Evolutionary conservation across 2,888 invertebrate genomes (phyloP), one percentile per base, ranked within the genome.

Genomic region (Acrocyrtus sp.): DNA sequence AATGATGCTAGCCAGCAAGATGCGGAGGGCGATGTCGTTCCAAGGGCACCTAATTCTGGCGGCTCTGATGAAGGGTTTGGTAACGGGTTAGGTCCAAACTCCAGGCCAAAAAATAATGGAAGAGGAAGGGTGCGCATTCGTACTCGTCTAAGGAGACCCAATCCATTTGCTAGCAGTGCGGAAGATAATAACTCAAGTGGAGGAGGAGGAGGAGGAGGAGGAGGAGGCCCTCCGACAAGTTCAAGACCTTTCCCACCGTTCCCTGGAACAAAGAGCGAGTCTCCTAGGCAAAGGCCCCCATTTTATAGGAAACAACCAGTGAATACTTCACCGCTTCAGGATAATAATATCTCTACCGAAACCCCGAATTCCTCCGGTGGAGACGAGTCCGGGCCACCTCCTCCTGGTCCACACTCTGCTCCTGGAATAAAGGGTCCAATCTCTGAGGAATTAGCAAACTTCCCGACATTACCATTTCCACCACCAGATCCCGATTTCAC

Each of bases 21-120:
- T 24, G 54, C 74, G 45, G 75, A 74, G 15, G 41, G n/a, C 45
- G 78, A 78, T 56, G 78, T 65, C 22, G 48, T 58, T 12, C 61
- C 60, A 22, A 58, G 66, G 19, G 43, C 39, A 19, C 47, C 54
- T 6, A 41, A 19, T 12, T n/a, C n/a, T n/a, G n/a, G n/a, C n/a
- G 26, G 34, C 27, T 57, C 68, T 2, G 60, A 56, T 21, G 67
- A 61, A 61, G 21, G 8, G 5, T 17, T 17, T 34, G 21, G 26
- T 19, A 15, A 8, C 1, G 61, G 51, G 24, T 3, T 6, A 2
- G 17, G 19, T 21, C 51, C 21, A 41, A 45, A 24, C 41, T 77
- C 26, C 78, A 78, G 50, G 69, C 63, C n/a, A 78, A 78, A 54
- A 39, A 72, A 69, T 47, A 69, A 62, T 50, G 60, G 61, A 45